Base-by-base conservation (phyloP, 2,888 invertebrate species). In the Callyntrura guangdongensis region DNA sequence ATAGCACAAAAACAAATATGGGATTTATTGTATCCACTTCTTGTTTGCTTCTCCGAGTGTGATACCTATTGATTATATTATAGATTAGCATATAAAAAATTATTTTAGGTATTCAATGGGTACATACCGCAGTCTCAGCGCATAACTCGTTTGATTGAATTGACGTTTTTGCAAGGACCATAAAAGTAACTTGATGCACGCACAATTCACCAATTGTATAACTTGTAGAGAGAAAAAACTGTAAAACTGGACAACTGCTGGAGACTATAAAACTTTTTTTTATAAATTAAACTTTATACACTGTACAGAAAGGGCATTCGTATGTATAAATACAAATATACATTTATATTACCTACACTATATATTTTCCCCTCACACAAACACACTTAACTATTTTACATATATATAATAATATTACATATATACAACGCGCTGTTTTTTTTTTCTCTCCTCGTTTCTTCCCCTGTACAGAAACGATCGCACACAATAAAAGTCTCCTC, bases 351-450 rank as follows among this genome's bases (percentile, higher is more conserved):
- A 59, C 64, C 8, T 17, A 61, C 61, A 22, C 17, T 1, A 36
- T 45, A 72, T 47, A 69, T 69, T 11, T 69, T 69, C 69, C 36
- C 69, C 69, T 69, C 11, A 36, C 69, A 45, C 72, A 36, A 36
- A 36, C 36, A 36, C 36, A 6, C 36, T 36, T 53, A 53, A 14
- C n/a, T 53, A 53, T 9, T 47, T 20, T 74, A 74, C 74, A 20
- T 74, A 72, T 47, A 72, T 17, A 36, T 69, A n/a, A 69, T 47
- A 74, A 74, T 74, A 49, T 49, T 49, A 74, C 74, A 74, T 49
- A 72, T 72, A 47, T 72, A 72, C 72, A 74, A 72, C 72, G 49
- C 77, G 49, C 49, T 17, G 36, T 12, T 22, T 77, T 49, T 5
- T 9, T 45, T 25, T 25, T 25, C 20, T 20, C n/a, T 45, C n/a